Conservation (phyloP, 2,888 invertebrate species). For the Ashinkailepas kermadecensis region DNA sequence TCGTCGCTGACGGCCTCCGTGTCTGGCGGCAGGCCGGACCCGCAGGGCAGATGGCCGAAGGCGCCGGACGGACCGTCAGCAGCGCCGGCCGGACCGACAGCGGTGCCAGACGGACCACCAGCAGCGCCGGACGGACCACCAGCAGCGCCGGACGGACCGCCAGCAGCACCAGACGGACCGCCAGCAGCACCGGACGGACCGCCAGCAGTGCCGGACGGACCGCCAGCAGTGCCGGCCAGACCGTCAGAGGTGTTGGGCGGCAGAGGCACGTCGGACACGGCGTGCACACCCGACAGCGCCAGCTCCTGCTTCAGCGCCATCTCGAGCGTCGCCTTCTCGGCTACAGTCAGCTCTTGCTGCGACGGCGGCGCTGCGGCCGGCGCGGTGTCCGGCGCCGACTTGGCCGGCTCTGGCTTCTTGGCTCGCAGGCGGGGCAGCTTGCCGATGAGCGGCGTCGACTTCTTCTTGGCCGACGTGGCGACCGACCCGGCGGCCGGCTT, state of each 20-base stretch:
- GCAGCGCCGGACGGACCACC: neutral
- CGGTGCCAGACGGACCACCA: neutral
- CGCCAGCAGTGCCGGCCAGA: neutral
- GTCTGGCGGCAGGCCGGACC: neutral
- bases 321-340: neutral
- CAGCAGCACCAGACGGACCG: neutral
- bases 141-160: neutral
- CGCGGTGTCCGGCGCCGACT: neutral
- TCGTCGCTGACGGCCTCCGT: slow-evolving; percentile 15
- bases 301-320: neutral
- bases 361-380: neutral
- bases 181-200: neutral
- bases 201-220: neutral
- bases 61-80: neutral
- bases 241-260: neutral
- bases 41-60: neutral
- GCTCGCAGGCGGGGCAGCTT: slow-evolving; percentile 2
- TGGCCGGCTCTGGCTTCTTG: neutral
- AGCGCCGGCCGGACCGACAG: neutral
- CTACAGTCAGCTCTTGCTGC: neutral
- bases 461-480: neutral
- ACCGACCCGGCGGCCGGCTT: neutral
- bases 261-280: neutral
- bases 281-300: neutral
- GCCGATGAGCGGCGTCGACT: neutral